Conservation (phyloP, 2,797 vertebrate species). For the Oceanodroma leucorhoa region DNA sequence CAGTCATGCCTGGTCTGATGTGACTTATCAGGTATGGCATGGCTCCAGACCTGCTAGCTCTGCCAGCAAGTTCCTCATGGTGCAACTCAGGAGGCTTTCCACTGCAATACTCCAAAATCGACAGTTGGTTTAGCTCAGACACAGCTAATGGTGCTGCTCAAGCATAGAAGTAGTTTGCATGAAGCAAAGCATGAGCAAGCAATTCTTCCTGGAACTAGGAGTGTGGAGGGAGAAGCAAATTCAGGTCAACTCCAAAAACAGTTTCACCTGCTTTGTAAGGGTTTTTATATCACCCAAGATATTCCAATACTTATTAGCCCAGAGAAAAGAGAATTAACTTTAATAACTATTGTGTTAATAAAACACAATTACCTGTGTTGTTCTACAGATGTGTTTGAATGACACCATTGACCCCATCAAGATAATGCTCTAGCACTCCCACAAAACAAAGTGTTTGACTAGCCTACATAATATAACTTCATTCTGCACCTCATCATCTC, state of each 20-base stretch:
- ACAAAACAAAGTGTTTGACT: neutral
- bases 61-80: neutral
- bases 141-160: fast-evolving
- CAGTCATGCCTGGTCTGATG: neutral
- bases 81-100: neutral
- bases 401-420: neutral
- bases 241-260: neutral
- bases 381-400: neutral
- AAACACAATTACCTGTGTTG: neutral
- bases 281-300: neutral
- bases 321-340: neutral
- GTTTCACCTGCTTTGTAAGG: neutral
- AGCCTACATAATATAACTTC: neutral
- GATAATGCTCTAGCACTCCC: neutral
- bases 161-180: neutral
- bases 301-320: neutral
- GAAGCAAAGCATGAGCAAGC: neutral
- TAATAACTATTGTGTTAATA: neutral
- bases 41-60: neutral
- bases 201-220: neutral
- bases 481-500: neutral
- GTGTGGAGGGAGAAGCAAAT: neutral
- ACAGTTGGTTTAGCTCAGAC: neutral
- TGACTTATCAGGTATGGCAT: neutral
- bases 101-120: neutral